Base-by-base conservation (phyloP, 2,113 vertebrate genomes). In the Hydrochoerus hydrochaeris region DNA sequence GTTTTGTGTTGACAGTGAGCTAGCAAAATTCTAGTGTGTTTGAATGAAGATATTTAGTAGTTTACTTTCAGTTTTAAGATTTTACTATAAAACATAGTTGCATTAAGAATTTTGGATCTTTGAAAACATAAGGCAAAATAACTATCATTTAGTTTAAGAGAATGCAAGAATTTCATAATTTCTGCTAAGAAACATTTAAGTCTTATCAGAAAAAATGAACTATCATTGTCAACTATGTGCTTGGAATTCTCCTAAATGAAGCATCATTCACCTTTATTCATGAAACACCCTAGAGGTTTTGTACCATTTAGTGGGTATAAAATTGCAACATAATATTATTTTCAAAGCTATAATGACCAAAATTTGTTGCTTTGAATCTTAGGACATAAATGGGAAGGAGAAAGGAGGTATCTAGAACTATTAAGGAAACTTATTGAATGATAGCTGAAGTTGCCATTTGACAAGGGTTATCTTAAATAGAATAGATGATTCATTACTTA, bases 301-400 rank as follows among this genome's bases (percentile, higher is more conserved):
- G 22, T 28, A 80, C 5, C 12, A 81, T 77, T 58, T 92, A 67
- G 5, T 85, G 12, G 7, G 52, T 85, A 54, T 89, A 84, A 96
- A 94, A 88, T 85, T 84, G 28, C 20, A 46, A 90, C 85, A 4
- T 84, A 86, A 63, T 78, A 91, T 96, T 57, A 81, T 77, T 41
- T 46, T 62, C 81, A 69, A 80, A 57, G 11, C 2, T 28, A 22
- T n/a, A 65, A 63, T 90, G 20, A 65, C 1, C 38, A 52, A 80
- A 67, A 38, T 83, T 73, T 78, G 11, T n/a, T 71, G 0, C 24
- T 85, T 90, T 60, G 5, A 85, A 52, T 94, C 38, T 95, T 71
- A 95, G 77, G 16, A 69, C 0, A 52, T 41, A 77, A 92, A 78
- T 35, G 1, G 0, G 10, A 91, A 94, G 71, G 54, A 19, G 1